These are phyloP conservation scores for Microtus pennsylvanicus DNA, from an alignment of 2,113 vertebrate species.

Conservation along the genomic window DNA sequence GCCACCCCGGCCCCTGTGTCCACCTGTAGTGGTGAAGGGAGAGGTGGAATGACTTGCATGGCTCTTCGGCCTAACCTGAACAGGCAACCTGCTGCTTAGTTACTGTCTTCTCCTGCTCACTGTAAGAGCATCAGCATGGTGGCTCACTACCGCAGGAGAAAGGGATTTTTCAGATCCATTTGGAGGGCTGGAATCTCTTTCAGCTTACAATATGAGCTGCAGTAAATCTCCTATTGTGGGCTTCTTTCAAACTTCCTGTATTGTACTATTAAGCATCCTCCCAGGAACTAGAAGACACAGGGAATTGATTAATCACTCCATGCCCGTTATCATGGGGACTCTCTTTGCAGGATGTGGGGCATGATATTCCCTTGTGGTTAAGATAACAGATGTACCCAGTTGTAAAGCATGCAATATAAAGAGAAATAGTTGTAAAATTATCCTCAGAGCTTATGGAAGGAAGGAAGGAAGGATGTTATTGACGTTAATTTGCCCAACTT, in stretches of 20 bases:
- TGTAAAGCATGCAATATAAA: conserved; percentile 38
- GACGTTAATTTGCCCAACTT: conserved; percentile 7
- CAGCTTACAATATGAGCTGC: background rate
- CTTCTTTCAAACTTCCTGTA: conserved; percentile 42
- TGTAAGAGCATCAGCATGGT: background rate
- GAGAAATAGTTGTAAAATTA: conserved; percentile 28
- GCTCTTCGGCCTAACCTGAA: background rate
- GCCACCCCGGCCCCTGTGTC: background rate
- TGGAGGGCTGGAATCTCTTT: conserved; percentile 20
- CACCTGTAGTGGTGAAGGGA: conserved; percentile 19
- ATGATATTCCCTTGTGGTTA: conserved; percentile 47
- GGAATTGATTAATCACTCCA: conserved; percentile 55
- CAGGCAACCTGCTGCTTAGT: background rate
- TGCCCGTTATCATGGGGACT: background rate
- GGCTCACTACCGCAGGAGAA: background rate
- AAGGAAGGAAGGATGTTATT: conserved; percentile 11
- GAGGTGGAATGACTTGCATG: background rate
- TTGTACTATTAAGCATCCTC: conserved; percentile 55
- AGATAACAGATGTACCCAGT: conserved; percentile 55
- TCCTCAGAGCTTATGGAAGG: background rate
- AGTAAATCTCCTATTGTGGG: background rate
- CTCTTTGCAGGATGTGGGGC: conserved; percentile 51
- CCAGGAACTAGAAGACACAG: conserved; percentile 38
- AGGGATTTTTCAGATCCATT: conserved; percentile 16
- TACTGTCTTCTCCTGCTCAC: background rate